A percentile compares a stretch with the other conserved stretches of the same genome.
Conservation (phyloP, 2,113 vertebrate genomes). For the Tamias sibiricus region DNA sequence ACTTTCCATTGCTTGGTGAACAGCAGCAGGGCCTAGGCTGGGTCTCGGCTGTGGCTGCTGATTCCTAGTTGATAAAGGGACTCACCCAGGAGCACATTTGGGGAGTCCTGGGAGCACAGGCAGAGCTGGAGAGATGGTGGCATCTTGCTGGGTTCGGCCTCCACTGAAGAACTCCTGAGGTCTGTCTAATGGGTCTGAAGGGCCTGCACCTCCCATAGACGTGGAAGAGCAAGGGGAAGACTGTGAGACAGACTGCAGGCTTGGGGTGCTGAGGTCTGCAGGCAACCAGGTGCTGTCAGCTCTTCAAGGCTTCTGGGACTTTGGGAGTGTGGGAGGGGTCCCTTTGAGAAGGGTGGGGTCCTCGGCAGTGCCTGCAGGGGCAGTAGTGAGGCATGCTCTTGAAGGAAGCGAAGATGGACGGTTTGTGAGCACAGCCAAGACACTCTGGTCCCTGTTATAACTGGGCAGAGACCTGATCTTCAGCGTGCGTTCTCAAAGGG, state of each 20-base stretch:
- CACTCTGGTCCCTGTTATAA: not conserved
- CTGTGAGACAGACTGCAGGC: not conserved
- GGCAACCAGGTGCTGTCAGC: not conserved
- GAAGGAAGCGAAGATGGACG: not conserved
- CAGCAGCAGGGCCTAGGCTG: no score
- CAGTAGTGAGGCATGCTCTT: not conserved
- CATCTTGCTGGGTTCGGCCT: not conserved
- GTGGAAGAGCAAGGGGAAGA: not conserved
- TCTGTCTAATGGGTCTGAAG: not conserved
- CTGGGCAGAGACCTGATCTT: not conserved
- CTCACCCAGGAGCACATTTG: not conserved
- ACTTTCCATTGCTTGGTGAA: fast-evolving
- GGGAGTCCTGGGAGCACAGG: not conserved
- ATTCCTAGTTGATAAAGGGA: not conserved
- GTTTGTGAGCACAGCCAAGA: not conserved
- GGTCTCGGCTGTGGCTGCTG: not conserved
- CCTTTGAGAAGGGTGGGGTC: not conserved
- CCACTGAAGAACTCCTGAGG: not conserved
- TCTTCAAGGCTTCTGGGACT: not conserved
- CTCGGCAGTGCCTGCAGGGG: no score
- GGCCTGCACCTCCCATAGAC: not conserved
- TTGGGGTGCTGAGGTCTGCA: no score
- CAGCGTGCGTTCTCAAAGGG: not conserved
- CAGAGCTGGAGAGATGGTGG: not conserved
- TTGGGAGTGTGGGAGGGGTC: fast-evolving